phyloP scores from a whole-genome alignment of 2,888 invertebrate genomes.

The Pemphredon lugubris region DNA sequence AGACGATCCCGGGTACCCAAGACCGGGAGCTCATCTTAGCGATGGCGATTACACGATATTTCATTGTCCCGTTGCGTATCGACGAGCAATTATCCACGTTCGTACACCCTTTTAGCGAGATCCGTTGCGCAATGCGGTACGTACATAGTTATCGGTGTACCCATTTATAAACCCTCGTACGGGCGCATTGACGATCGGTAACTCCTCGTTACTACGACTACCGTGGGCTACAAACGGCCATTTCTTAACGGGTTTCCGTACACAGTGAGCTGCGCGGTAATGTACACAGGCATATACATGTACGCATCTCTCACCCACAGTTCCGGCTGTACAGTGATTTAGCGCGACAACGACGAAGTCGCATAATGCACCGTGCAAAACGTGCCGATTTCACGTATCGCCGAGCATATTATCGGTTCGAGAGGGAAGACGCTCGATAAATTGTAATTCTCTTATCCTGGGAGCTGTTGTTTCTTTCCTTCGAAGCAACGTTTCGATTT shows the following conservation, averaged over 20 bases:
- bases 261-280: not conserved
- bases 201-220: conserved; percentile 65
- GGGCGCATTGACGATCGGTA: conserved; percentile 58
- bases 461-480: conserved; percentile 13
- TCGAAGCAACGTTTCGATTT: no score
- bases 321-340: conserved; percentile 47
- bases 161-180: conserved; percentile 58
- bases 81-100: conserved; percentile 61
- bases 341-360: conserved; percentile 21
- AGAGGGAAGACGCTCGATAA: conserved; percentile 17
- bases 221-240: conserved; percentile 52
- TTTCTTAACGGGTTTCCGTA: conserved; percentile 55
- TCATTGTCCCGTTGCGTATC: conserved; percentile 55
- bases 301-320: conserved; percentile 38
- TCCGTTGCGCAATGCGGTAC: conserved; percentile 53
- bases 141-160: conserved; percentile 33
- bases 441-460: not conserved
- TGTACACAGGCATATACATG: conserved; percentile 13
- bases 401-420: conserved; percentile 11
- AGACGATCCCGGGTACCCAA: conserved; percentile 32
- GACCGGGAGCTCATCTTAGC: conserved; percentile 23
- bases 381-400: conserved; percentile 53
- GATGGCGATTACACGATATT: conserved; percentile 58
- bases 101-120: conserved; percentile 46
- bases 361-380: conserved; percentile 11